A percentile compares a stretch with the other conserved stretches of the same genome.
phyloP scores from a whole-genome alignment of 2,113 vertebrate genomes.

The Bubo scandiacus region DNA sequence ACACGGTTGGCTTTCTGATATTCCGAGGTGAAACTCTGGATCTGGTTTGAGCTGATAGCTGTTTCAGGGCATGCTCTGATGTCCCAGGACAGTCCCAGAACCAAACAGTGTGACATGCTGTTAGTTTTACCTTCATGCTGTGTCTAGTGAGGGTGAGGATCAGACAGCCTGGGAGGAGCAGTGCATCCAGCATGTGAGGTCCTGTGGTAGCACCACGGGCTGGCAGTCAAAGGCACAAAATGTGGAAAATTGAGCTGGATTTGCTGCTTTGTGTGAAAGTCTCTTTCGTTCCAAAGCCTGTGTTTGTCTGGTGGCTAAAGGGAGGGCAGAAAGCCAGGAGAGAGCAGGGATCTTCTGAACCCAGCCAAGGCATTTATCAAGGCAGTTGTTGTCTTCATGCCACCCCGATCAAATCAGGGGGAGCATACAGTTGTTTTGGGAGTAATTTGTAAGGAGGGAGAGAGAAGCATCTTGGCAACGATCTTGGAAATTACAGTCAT shows the following conservation, averaged over 20 bases:
- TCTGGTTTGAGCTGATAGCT: background rate
- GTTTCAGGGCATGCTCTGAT: background rate
- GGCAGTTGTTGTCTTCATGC: fast-evolving
- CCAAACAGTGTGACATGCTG: background rate
- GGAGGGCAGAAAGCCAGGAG: background rate
- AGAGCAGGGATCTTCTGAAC: background rate
- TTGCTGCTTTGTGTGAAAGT: constrained; percentile 7
- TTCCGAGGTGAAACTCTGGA: background rate
- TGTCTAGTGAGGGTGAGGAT: background rate
- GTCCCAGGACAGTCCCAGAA: background rate
- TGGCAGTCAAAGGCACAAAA: background rate
- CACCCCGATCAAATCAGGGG: background rate
- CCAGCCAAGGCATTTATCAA: background rate
- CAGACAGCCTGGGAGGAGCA: background rate
- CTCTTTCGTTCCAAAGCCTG: background rate
- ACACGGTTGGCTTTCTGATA: too few relatives aligned
- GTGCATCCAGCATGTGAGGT: background rate
- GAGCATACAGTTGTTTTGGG: background rate
- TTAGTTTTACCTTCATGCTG: background rate
- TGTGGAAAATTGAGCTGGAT: background rate
- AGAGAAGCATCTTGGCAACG: background rate
- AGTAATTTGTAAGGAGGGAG: background rate
- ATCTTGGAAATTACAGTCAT: background rate
- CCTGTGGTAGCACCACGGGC: background rate
- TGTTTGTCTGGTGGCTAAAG: background rate